A percentile compares a stretch with the other conserved stretches of the same genome.
phyloP scores from a whole-genome alignment of 2,797 vertebrate species.

The Crocidura indochinensis region DNA sequence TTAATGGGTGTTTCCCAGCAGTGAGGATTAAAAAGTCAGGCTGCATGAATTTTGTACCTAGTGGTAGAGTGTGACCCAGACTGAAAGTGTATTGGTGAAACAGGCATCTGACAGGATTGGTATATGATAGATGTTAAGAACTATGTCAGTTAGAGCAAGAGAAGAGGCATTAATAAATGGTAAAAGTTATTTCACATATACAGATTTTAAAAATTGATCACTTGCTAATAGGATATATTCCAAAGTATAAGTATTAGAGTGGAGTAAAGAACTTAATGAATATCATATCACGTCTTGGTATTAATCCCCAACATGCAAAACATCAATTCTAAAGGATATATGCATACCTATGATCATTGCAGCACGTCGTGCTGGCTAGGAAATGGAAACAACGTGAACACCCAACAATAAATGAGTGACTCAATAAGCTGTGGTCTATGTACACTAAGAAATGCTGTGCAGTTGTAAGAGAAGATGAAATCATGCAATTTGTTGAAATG shows the following conservation, averaged over 20 bases:
- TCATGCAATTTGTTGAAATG: too few species aligned
- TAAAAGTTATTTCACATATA: not conserved
- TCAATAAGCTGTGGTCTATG: too few species aligned
- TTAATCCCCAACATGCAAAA: too few species aligned
- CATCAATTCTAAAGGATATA: too few species aligned
- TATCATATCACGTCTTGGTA: too few species aligned
- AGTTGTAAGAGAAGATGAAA: too few species aligned
- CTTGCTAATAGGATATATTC: not conserved
- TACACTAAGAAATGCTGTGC: too few species aligned
- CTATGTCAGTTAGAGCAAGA: not conserved
- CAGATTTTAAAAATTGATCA: not conserved
- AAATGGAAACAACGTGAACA: too few species aligned
- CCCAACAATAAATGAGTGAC: too few species aligned
- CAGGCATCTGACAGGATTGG: not conserved
- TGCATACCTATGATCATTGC: too few species aligned
- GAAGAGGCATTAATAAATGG: not conserved
- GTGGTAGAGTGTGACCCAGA: not conserved
- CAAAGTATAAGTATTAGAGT: not conserved
- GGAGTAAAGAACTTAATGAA: not conserved
- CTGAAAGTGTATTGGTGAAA: not conserved
- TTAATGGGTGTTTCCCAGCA: not conserved
- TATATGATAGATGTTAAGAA: not conserved
- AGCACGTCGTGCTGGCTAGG: too few species aligned
- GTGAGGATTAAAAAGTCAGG: not conserved
- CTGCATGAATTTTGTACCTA: not conserved